Base-by-base conservation (phyloP, 1,140 invertebrate genomes). In the Caenorhabditis remanei region DNA sequence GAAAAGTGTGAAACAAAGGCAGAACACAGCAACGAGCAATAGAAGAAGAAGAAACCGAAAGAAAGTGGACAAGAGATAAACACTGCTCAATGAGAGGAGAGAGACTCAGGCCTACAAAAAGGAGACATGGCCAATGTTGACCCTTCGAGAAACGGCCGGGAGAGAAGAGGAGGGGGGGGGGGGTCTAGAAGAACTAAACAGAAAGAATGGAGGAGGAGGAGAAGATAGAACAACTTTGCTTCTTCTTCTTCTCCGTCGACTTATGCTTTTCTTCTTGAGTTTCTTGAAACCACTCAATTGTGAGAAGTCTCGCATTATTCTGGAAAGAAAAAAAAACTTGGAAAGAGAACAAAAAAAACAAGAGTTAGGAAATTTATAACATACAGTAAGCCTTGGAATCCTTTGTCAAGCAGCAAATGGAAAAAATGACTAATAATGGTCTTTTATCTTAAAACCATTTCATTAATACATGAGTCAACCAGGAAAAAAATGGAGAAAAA, bases 1-100 rank as follows among this genome's bases (percentile, higher is more conserved):
- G 32, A 71, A 71, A 79, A 79, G 43, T 79, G 71, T 79, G 71
- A 79, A 79, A 50, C 71, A 6, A 46, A 41, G 14, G 21, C 71
- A 79, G 71, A 79, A 79, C 46, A n/a, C 71, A 79, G 41, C 1
- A 50, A 79, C 40, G 40, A 79, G 41, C 41, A 50, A 14, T 46
- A 79, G n/a, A 79, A 79, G n/a, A 79, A 79, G 43, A 79, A 79
- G 71, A 79, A 79, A 79, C 43, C 71, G 46, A 79, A 50, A 24
- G 71, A 43, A 79, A 79, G 46, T 79, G 43, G 65, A 71, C 65
- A 71, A 71, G 65, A 71, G 65, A 71, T 71, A 50, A 50, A 79
- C 71, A 79, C 71, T 79, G 71, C 71, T 79, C 71, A 79, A n/a
- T 14, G 21, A 79, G 46, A 50, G 71, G 19, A 11, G 2, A 4